Base-by-base conservation (phyloP, 2,113 vertebrate genomes). In the Mastomys coucha region DNA sequence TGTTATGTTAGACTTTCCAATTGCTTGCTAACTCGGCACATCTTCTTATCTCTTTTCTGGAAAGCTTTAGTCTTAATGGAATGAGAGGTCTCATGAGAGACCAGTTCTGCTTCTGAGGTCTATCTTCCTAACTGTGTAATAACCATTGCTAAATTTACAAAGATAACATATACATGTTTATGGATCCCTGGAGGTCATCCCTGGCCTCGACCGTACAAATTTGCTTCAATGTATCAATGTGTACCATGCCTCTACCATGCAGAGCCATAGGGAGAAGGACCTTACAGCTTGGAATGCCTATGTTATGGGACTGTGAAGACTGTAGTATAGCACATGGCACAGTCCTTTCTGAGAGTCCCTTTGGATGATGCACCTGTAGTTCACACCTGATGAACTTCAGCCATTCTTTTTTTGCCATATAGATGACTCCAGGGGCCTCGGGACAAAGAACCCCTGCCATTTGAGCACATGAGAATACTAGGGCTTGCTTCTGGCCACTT, bases 21-120 rank as follows among this genome's bases (percentile, higher is more conserved):
- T 22, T n/a, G 39, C 17, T 36, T 65, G 28, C 31, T n/a, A 67
- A 24, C 14, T 51, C 60, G 33, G 31, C 51, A 39, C 49, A 67
- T 56, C 20, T 88, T 94, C 70, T 80, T 80, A 33, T 90, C 24
- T 12, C 51, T 73, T 94, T 84, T 45, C 42, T 90, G n/a, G 67
- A 73, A 56, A 39, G 36, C 16, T 26, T 88, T 14, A 51, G 14
- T 81, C 77, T 81, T 86, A 60, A 89, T 56, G 69, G 39, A 92
- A 75, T 11, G 42, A 26, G 56, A 36, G 16, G 7, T 45, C 45
- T 67, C 33, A 75, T 31, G 39, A 36, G 51, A 93, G n/a, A 60
- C 33, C 51, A 51, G 31, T 45, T 89, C 26, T 86, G 63, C 53
- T 94, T 63, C 65, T 69, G 73, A 63, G 20, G 33, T 67, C 39